A percentile compares a stretch with the other conserved stretches of the same genome.
These are phyloP conservation scores for Brachypodius melanocephalos DNA, from an alignment of 2,113 vertebrate species.

Conservation along the genomic window DNA sequence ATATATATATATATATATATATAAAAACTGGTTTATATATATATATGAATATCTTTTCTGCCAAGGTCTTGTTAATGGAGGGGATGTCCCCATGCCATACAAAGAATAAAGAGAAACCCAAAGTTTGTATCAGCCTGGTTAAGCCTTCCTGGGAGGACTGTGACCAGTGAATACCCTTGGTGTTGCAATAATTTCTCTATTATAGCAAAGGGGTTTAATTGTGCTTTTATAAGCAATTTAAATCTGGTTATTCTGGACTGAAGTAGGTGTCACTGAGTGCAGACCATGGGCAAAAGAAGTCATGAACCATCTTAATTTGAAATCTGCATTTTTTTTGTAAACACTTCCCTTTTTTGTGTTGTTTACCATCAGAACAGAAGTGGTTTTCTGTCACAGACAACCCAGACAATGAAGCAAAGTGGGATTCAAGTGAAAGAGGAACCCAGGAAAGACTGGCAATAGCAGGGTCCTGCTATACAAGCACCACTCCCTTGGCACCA, in stretches of 20 bases:
- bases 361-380: not conserved
- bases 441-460: not conserved
- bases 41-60: not conserved
- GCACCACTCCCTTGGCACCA: not conserved
- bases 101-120: not conserved
- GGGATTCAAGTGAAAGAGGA: not conserved
- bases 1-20: too few species aligned
- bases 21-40: not conserved
- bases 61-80: not conserved
- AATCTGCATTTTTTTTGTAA: not conserved
- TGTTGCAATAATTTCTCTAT: not conserved
- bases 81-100: not conserved
- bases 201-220: not conserved
- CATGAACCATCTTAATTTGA: not conserved
- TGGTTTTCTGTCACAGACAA: not conserved
- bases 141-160: not conserved
- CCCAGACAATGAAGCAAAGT: not conserved
- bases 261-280: not conserved
- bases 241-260: slow-evolving; percentile 12
- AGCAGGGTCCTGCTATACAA: not conserved
- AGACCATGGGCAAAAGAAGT: not conserved
- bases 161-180: not conserved
- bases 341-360: not conserved
- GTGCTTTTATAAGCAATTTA: not conserved
- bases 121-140: not conserved